Evolutionary conservation across 2,888 invertebrate genomes (phyloP).

Genomic region (Sycophila texana): DNA sequence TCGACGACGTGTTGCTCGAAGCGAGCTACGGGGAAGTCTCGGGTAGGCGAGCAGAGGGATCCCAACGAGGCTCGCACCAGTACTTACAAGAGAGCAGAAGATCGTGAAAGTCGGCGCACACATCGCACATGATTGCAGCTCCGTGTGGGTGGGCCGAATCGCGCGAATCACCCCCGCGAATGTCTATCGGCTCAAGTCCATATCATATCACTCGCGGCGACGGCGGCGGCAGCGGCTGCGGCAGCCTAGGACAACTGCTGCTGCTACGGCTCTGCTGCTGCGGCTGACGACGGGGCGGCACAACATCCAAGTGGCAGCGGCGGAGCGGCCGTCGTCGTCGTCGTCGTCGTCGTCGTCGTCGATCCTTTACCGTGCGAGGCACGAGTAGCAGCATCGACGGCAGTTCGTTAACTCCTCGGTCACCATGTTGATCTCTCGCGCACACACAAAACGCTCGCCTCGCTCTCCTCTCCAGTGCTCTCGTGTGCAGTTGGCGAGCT

Average conservation of each 20-base stretch:
- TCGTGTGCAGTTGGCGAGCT: not conserved
- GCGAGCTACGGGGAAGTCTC: not conserved
- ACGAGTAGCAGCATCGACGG: slow-evolving; percentile 60
- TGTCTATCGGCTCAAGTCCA: slow-evolving; percentile 61
- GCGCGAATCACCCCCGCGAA: slow-evolving; percentile 37
- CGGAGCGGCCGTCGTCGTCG: not conserved
- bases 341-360: not conserved
- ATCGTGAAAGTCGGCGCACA: slow-evolving; percentile 95
- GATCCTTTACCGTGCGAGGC: slow-evolving; percentile 38
- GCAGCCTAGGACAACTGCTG: slow-evolving; percentile 32
- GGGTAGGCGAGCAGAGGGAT: not conserved
- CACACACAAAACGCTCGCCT: slow-evolving; percentile 27
- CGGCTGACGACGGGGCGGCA: slow-evolving; percentile 8
- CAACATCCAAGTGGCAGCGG: not conserved
- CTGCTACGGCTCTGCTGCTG: not conserved
- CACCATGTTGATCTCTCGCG: slow-evolving; percentile 71
- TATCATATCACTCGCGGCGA: slow-evolving; percentile 35
- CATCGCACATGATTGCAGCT: slow-evolving; percentile 88
- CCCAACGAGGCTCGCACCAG: slow-evolving; percentile 1
- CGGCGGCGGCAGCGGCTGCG: slow-evolving; percentile 14
- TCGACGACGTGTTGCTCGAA: slow-evolving; percentile 13
- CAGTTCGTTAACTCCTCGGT: slow-evolving; percentile 72
- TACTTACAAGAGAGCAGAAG: slow-evolving; percentile 89
- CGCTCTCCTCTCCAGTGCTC: slow-evolving; percentile 20
- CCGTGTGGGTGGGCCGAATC: slow-evolving; percentile 58